Evolutionary conservation across 2,888 invertebrate species (phyloP).

Genomic region (Cryptus armator): DNA sequence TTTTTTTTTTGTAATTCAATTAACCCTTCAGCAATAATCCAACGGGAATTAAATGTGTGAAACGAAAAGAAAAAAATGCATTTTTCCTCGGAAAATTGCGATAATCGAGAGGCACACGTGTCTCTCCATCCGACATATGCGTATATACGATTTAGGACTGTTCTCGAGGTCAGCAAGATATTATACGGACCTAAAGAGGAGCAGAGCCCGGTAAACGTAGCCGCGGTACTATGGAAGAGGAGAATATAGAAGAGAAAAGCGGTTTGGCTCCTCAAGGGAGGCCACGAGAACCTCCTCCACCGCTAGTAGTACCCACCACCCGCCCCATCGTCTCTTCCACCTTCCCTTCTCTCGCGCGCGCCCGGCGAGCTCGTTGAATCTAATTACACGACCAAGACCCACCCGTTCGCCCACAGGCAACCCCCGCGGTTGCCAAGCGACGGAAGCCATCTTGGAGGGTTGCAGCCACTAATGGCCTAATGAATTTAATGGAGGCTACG

Average conservation of each 20-base stretch:
- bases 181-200: slow-evolving; percentile 57
- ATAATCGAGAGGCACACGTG: slow-evolving; percentile 19
- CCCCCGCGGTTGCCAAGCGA: slow-evolving; percentile 83
- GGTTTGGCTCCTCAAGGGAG: slow-evolving; percentile 57
- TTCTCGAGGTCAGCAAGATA: slow-evolving; percentile 61
- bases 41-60: background rate
- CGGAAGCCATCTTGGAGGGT: slow-evolving; percentile 85
- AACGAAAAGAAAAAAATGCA: background rate
- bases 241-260: slow-evolving; percentile 59
- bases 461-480: slow-evolving; percentile 85
- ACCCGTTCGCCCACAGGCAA: slow-evolving; percentile 72
- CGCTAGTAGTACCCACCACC: slow-evolving; percentile 10
- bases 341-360: slow-evolving; percentile 74
- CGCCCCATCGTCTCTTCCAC: slow-evolving; percentile 67
- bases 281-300: slow-evolving; percentile 35
- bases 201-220: slow-evolving; percentile 40
- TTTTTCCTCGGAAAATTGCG: background rate
- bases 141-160: slow-evolving; percentile 46
- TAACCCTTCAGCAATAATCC: background rate
- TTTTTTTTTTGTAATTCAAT: slow-evolving; percentile 9
- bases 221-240: background rate
- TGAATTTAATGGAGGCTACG: slow-evolving; percentile 85
- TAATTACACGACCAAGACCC: slow-evolving; percentile 83
- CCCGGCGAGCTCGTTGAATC: slow-evolving; percentile 84
- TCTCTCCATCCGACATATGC: slow-evolving; percentile 35